Evolutionary conservation across 2,797 vertebrate genomes (phyloP), one percentile per base, ranked within the genome.

Genomic region (Phrynocephalus forsythii): DNA sequence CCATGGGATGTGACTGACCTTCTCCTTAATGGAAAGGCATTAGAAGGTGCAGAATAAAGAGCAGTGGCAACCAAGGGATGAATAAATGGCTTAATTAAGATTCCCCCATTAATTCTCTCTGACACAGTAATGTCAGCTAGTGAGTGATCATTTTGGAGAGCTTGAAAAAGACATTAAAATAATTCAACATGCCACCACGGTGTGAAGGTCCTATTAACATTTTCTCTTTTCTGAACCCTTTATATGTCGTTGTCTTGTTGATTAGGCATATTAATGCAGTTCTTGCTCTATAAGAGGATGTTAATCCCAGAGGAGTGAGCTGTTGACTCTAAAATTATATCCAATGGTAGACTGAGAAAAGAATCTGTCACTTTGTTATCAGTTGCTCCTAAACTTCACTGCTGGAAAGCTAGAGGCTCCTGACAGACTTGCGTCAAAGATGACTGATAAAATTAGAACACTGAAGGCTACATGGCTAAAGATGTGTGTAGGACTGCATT

Each of bases 301-400:
- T 79, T 72, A 26, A 88, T 91, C 83, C 50, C 76, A 80, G 77
- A 91, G 60, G 33, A 77, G 4, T 0, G 0, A 33, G 69, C 81
- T 83, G 26, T 38, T 69, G 78, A 79, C 4, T 82, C 50, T 72
- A 44, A 67, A 63, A 86, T 80, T n/a, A 82, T 0, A 2, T 3
- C 56, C 22, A 0, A 0, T 33, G 68, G 63, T 60, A n/a, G 0
- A 0, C 15, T 10, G 33, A 0, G 0, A 33, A 18, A 33, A 44
- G 13, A 33, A 50, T 44, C 44, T 15, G 66, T 63, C 63, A 30
- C 63, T 0, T 0, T 60, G 38, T 82, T 44, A 22, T 44, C 48
- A 71, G 20, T 5, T 52, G 16, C 82, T 83, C 44, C 8, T 9
- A 10, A 85, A 0, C 22, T 38, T 3, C 18, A 24, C 60, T 44